Conservation (phyloP, 2,888 invertebrate species). For the Temnothorax unifasciatus region DNA sequence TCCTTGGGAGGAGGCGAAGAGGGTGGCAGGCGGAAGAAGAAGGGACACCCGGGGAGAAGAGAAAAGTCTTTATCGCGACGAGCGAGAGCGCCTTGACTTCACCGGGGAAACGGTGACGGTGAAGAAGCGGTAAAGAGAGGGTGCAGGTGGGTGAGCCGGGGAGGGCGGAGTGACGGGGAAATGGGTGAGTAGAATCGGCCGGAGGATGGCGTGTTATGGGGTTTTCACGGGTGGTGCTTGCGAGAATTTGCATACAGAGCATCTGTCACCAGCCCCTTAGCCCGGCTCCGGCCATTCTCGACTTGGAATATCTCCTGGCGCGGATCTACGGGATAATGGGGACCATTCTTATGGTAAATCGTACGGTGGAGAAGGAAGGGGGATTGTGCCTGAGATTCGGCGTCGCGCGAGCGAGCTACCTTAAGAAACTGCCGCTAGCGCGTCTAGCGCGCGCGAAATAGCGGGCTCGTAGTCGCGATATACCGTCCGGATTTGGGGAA, state of each 20-base stretch:
- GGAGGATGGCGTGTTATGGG: conserved; percentile 76
- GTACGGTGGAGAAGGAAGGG: conserved; percentile 25
- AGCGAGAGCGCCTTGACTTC: conserved; percentile 65
- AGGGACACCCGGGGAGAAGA: conserved; percentile 39
- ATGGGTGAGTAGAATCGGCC: conserved; percentile 58
- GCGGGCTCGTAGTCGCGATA: conserved; percentile 3
- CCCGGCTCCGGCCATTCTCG: conserved; percentile 84
- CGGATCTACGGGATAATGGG: conserved; percentile 85
- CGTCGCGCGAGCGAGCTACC: conserved; percentile 47
- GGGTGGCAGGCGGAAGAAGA: conserved; percentile 25
- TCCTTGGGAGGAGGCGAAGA: conserved; percentile 39
- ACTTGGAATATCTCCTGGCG: conserved; percentile 83
- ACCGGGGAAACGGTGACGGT: conserved; percentile 60
- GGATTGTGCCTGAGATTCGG: conserved; percentile 74
- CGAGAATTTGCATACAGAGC: conserved; percentile 86
- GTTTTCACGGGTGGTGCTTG: conserved; percentile 79
- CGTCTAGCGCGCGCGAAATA: not conserved
- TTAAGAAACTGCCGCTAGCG: conserved; percentile 49
- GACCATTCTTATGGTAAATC: conserved; percentile 86
- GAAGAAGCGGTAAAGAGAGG: conserved; percentile 70
- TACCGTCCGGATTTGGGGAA: conserved; percentile 18
- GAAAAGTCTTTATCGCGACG: conserved; percentile 79
- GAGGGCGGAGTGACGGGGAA: conserved; percentile 8
- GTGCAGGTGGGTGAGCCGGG: conserved; percentile 63
- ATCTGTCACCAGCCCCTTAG: conserved; percentile 86